phyloP scores from a whole-genome alignment of 2,888 invertebrate genomes.

The Himalopsyche japonica region DNA sequence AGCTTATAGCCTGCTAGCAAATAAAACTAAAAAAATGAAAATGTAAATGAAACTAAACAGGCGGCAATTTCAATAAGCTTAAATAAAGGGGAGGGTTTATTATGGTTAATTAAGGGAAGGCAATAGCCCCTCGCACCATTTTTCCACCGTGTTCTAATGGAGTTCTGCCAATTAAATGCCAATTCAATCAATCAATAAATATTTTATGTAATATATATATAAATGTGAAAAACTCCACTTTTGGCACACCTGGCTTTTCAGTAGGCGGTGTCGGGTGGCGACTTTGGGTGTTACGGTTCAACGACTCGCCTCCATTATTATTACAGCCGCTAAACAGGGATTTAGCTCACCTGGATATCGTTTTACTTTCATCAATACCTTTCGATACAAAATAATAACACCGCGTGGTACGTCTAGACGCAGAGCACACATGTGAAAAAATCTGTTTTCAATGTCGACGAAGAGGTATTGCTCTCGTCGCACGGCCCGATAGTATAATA shows the following conservation, averaged over 20 bases:
- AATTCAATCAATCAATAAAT: too few species aligned
- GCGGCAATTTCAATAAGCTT: too few species aligned
- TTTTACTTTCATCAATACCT: not conserved
- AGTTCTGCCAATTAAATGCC: too few species aligned
- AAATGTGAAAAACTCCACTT: not conserved
- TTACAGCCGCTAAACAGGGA: not conserved
- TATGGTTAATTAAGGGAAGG: too few species aligned
- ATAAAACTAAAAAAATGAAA: too few species aligned
- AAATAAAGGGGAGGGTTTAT: too few species aligned
- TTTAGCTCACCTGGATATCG: not conserved
- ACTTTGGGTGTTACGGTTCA: not conserved
- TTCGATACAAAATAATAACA: not conserved
- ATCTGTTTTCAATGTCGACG: not conserved
- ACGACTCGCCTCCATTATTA: not conserved
- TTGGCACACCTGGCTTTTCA: not conserved
- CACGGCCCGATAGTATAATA: not conserved
- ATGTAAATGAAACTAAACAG: too few species aligned
- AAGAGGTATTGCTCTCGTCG: not conserved
- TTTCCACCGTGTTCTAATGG: too few species aligned
- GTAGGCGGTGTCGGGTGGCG: not conserved
- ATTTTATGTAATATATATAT: too few species aligned
- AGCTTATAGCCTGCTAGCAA: too few species aligned
- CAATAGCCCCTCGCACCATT: too few species aligned
- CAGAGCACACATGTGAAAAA: not conserved
- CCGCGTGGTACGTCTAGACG: not conserved